Base-by-base conservation (phyloP, 2,797 vertebrate species). In the Chloroceryle inda region DNA sequence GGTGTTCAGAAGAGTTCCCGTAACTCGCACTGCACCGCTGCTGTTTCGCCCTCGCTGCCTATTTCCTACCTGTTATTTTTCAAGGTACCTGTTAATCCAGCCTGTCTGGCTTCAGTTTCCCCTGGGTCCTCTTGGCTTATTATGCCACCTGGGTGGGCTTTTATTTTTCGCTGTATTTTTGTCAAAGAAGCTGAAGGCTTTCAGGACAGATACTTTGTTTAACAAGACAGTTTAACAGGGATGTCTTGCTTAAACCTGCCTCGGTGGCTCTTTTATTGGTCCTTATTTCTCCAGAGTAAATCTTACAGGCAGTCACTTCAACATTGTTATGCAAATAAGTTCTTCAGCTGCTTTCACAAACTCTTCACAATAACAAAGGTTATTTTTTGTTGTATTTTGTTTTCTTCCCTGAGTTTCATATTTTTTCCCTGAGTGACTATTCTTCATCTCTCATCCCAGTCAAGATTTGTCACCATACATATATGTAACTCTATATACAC, bases 71-170 rank as follows among this genome's bases (percentile, higher is more conserved):
- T 67, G 21, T 24, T 27, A 87, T 81, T 85, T 89, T 44, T 79
- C 45, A 73, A 75, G 37, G 47, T 76, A 53, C 56, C n/a, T 72
- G 18, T 52, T 95, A 59, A 45, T 74, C 58, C 64, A 79, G 15
- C 14, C 22, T 74, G 24, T 66, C 68, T 76, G 61, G 10, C 42
- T 81, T 52, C 6, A 2, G 24, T 33, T 22, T 92, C 21, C 59
- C 81, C 53, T 62, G 74, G 21, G 24, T 78, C 38, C 66, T 78
- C 72, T 62, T 9, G 5, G 23, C 9, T 76, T 49, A 40, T 61
- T 89, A 58, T 82, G 94, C 58, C 73, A 86, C 42, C 20, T 91
- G 68, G 21, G 31, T 68, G 62, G 85, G 42, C 62, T 94, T 86
- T 66, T 55, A 64, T 66, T 92, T 68, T 66, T 63, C 50, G 40